Percentiles rank a stretch among this genome's conserved stretches.
Conservation (phyloP, 1,140 invertebrate genomes). For the Hydropsyche tenuis region DNA sequence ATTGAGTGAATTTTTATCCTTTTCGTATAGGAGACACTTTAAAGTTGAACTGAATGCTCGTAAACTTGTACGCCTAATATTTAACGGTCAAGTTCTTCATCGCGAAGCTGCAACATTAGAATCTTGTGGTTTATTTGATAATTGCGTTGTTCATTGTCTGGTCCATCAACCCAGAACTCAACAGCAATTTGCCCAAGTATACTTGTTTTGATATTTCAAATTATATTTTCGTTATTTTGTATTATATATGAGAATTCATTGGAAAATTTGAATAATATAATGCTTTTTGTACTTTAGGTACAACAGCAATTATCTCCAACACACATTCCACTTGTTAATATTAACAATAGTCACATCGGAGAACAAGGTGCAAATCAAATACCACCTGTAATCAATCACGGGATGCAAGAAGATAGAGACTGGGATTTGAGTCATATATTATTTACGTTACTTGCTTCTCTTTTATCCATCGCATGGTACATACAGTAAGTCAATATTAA, state of each 20-base stretch:
- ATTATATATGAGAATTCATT: background rate
- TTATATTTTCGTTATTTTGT: background rate
- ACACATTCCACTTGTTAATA: constrained; percentile 17
- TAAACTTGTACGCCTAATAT: constrained; percentile 83
- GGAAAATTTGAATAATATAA: background rate
- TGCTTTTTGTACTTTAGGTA: constrained; percentile 24
- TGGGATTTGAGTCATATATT: constrained; percentile 48
- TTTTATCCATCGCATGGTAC: constrained; percentile 48
- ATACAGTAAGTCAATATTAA: constrained; percentile 38
- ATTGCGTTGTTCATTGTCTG: constrained; percentile 88
- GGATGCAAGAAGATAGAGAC: constrained; percentile 44
- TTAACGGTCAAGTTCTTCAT: constrained; percentile 84
- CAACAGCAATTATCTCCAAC: constrained; percentile 45
- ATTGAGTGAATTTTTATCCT: constrained; percentile 41
- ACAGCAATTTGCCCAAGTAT: constrained; percentile 44
- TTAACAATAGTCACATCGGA: constrained; percentile 22
- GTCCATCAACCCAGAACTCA: constrained; percentile 64
- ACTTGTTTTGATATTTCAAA: background rate
- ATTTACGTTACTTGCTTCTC: constrained; percentile 46
- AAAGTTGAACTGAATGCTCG: constrained; percentile 75
- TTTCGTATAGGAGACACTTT: constrained; percentile 75
- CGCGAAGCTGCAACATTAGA: constrained; percentile 78
- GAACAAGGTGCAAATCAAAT: constrained; percentile 5
- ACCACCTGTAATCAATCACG: background rate
- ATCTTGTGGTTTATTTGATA: constrained; percentile 80